Evolutionary conservation across 1,140 invertebrate genomes (phyloP).

Genomic region (Bicyclus anynana): DNA sequence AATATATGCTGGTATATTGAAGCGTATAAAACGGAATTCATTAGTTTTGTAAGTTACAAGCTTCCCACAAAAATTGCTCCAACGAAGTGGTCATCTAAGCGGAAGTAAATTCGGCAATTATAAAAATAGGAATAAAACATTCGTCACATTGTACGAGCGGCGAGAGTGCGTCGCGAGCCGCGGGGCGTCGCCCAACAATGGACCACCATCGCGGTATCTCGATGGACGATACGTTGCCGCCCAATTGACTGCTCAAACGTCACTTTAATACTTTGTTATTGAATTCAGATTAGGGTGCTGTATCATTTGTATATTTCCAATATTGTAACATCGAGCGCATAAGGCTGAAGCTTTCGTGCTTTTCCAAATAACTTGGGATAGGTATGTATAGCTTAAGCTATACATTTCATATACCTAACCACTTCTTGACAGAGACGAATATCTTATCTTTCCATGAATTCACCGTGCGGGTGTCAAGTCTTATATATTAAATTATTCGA

Average conservation of each 20-base stretch:
- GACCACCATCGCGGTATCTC: constrained; percentile 70
- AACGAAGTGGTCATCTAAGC: constrained; percentile 55
- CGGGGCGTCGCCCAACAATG: constrained; percentile 65
- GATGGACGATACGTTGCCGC: constrained; percentile 71
- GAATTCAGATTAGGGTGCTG: constrained; percentile 44
- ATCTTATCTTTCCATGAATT: no score
- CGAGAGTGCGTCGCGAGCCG: constrained; percentile 40
- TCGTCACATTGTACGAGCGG: constrained; percentile 44
- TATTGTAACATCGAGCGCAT: constrained; percentile 1
- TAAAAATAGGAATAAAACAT: constrained; percentile 63
- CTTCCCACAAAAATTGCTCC: constrained; percentile 62
- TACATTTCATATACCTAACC: no score
- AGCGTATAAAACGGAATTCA: constrained; percentile 11
- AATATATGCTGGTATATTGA: constrained; percentile 20
- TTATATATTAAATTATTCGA: no score
- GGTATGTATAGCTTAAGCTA: no score
- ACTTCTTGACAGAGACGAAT: no score
- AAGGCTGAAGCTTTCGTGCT: not conserved
- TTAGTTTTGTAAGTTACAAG: constrained; percentile 30
- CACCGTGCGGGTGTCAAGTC: no score
- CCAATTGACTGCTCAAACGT: constrained; percentile 74
- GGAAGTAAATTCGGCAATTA: constrained; percentile 62
- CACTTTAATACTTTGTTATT: constrained; percentile 74
- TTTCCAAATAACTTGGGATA: not conserved
- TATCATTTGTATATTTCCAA: constrained; percentile 14